Evolutionary conservation across 1,140 invertebrate species (phyloP), one percentile per base, ranked within the genome.

Genomic region (Cyclina sinensis): DNA sequence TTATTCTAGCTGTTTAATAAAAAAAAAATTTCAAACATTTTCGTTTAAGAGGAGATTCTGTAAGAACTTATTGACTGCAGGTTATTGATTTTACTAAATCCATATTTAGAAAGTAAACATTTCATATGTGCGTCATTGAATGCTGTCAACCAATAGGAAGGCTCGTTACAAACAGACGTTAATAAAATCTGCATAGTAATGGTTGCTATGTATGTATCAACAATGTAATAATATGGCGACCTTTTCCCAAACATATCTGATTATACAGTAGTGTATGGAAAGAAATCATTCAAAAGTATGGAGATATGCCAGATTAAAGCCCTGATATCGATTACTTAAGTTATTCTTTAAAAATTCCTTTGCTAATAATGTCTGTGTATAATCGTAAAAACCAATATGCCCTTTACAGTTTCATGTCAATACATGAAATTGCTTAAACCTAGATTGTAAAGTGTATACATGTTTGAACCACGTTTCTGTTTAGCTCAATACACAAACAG

Each of bases 141-240:
- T 48, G 27, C 12, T 57, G 11, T 84, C 81, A 73, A 24, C 81
- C 81, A 84, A 84, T 84, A 62, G 68, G 0, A 46, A 84, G 18
- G 2, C 65, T 43, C 65, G 81, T 84, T 57, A 68, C 65, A 86
- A 78, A 76, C 43, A 48, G 27, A 35, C 59, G 21, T 46, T 48
- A 37, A 27, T 39, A 70, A 39, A 70, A 24, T 21, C 3, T 54
- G 85, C 85, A 80, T 87, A 87, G 85, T 51, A 65, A 87, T 80
- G 73, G 85, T 87, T 87, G 85, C 85, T 87, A 87, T 79, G 85
- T 70, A 54, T 80, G 39, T 54, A 70, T 87, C 54, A 87, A 87
- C 85, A 87, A 87, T 87, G 76, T 27, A 39, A 35, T 27, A 86
- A 86, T 78, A 87, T 80, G 85, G 85, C 85, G 74, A 78, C 51